A percentile compares a stretch with the other conserved stretches of the same genome.
Conservation (phyloP, 2,888 invertebrate genomes). For the Idaea straminata region DNA sequence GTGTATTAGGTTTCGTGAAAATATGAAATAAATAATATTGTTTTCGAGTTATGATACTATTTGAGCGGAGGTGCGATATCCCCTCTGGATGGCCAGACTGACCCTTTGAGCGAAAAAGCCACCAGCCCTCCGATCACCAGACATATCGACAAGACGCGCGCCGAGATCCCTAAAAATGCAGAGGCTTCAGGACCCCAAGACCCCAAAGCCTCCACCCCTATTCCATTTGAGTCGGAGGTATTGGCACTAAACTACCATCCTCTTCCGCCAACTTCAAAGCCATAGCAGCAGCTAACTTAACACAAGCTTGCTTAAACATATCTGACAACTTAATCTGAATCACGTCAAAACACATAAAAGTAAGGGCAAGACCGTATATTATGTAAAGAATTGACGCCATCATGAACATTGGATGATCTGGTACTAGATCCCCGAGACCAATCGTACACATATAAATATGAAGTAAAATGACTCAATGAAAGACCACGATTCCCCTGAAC, state of each 20-base stretch:
- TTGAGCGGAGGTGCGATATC: no score
- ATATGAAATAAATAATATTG: no score
- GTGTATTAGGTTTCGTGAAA: no score
- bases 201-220: no score
- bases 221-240: constrained; percentile 66
- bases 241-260: constrained; percentile 77
- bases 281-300: constrained; percentile 91
- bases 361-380: constrained; percentile 95
- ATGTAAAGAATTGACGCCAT: constrained; percentile 95
- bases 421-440: constrained; percentile 96
- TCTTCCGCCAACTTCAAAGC: constrained; percentile 87
- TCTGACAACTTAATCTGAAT: constrained; percentile 91
- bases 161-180: no score
- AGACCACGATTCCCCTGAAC: constrained; percentile 90
- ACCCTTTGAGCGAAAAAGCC: no score
- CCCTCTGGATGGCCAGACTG: no score
- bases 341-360: constrained; percentile 99
- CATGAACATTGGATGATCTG: constrained; percentile 93
- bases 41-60: no score
- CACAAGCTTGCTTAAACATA: constrained; percentile 91
- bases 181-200: no score
- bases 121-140: no score
- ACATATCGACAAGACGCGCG: no score
- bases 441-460: constrained; percentile 98
- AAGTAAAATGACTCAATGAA: constrained; percentile 97